Evolutionary conservation across 2,797 vertebrate genomes (phyloP).

Genomic region (Staurois parvus): DNA sequence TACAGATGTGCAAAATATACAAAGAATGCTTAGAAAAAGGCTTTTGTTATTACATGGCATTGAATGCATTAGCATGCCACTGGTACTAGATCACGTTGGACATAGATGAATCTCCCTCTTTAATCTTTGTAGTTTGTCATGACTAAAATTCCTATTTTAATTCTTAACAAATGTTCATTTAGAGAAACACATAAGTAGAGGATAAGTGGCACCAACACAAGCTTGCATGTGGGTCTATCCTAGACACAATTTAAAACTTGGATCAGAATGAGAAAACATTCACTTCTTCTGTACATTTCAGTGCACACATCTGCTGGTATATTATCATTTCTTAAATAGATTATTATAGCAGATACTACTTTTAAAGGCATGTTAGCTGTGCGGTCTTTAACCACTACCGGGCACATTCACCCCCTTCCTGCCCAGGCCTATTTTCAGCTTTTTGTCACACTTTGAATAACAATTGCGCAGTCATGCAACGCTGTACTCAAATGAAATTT

Average conservation of each 20-base stretch:
- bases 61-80: conserved; percentile 48
- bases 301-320: not conserved
- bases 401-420: too few species aligned
- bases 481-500: too few species aligned
- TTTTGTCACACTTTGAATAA: too few species aligned
- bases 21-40: conserved; percentile 15
- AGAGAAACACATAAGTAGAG: conserved; percentile 23
- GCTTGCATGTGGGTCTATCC: conserved; percentile 7
- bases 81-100: conserved; percentile 45
- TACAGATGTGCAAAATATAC: conserved; percentile 10
- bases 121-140: conserved; percentile 48
- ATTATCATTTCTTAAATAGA: not conserved
- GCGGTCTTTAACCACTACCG: too few species aligned
- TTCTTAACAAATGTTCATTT: conserved; percentile 50
- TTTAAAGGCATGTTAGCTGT: not conserved
- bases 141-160: conserved; percentile 41
- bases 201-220: conserved; percentile 37
- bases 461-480: too few species aligned
- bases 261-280: not conserved
- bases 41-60: conserved; percentile 21
- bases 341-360: not conserved
- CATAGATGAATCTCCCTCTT: conserved; percentile 33
- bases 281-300: not conserved
- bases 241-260: conserved; percentile 17
- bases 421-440: too few species aligned